Conservation (phyloP, 2,797 vertebrate genomes). For the Myotis vivesi region DNA sequence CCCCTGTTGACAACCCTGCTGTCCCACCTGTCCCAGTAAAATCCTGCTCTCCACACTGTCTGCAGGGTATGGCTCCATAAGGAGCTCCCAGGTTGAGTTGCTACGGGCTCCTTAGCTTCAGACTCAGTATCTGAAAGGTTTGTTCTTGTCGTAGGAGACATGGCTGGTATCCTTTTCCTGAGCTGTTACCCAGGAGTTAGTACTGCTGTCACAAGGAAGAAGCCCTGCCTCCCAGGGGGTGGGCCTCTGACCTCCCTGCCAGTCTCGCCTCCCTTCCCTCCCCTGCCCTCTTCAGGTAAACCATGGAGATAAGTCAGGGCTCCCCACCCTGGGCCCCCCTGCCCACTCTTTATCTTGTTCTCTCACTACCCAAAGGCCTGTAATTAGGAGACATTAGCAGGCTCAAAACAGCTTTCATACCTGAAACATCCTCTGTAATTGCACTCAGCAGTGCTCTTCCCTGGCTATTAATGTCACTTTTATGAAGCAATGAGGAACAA, state of each 20-base stretch:
- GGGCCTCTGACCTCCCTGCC: background rate
- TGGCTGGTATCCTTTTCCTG: background rate
- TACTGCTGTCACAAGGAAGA: background rate
- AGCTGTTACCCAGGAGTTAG: slow-evolving; percentile 4
- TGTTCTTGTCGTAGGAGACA: background rate
- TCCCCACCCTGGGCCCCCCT: slow-evolving; percentile 67
- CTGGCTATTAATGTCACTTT: slow-evolving; percentile 91
- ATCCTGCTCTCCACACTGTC: background rate
- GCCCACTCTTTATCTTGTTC: slow-evolving; percentile 76
- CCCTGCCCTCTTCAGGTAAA: slow-evolving; percentile 71
- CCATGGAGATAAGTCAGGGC: slow-evolving; percentile 8
- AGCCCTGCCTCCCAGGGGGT: background rate
- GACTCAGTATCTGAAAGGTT: background rate
- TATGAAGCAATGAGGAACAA: slow-evolving; percentile 90
- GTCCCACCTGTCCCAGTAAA: background rate
- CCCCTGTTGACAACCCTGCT: background rate
- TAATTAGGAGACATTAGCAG: slow-evolving; percentile 90
- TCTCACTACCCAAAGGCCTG: slow-evolving; percentile 84
- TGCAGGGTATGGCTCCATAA: background rate
- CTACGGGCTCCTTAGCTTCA: background rate
- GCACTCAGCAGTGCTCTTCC: slow-evolving; percentile 88
- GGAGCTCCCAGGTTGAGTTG: background rate
- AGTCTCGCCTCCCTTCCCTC: background rate
- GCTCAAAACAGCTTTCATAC: slow-evolving; percentile 89
- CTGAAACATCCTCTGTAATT: slow-evolving; percentile 89